Evolutionary conservation across 2,888 invertebrate species (phyloP).

Genomic region (Laspeyria flexula): DNA sequence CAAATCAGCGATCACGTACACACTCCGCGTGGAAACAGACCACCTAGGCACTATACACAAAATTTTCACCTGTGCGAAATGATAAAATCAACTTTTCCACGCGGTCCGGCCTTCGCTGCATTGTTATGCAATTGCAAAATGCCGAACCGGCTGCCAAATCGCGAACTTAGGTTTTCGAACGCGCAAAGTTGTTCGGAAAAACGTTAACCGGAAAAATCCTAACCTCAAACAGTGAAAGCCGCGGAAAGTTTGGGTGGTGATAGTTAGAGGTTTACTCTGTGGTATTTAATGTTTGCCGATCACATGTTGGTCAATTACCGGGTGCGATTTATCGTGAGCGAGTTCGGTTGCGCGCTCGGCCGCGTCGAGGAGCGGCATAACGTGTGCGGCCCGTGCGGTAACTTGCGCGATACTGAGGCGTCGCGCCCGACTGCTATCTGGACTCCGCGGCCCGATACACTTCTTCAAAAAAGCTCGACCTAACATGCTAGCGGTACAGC

Average conservation of each 20-base stretch:
- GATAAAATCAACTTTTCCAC: slow-evolving; percentile 72
- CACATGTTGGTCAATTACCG: slow-evolving; percentile 67
- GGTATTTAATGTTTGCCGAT: slow-evolving; percentile 63
- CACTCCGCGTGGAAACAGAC: slow-evolving; percentile 57
- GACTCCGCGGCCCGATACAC: slow-evolving; percentile 60
- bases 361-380: slow-evolving; percentile 55
- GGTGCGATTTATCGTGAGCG: slow-evolving; percentile 69
- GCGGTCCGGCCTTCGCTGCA: slow-evolving; percentile 75
- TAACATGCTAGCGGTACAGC: slow-evolving; percentile 50
- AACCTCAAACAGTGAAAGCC: slow-evolving; percentile 65
- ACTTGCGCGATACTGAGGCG: slow-evolving; percentile 76
- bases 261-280: slow-evolving; percentile 57
- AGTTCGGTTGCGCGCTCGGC: slow-evolving; percentile 60
- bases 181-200: slow-evolving; percentile 61
- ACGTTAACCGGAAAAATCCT: slow-evolving; percentile 63
- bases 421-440: slow-evolving; percentile 56
- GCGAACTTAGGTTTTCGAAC: slow-evolving; percentile 61
- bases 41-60: slow-evolving; percentile 50
- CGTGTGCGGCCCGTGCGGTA: slow-evolving; percentile 65
- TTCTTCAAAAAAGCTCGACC: slow-evolving; percentile 66
- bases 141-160: slow-evolving; percentile 64
- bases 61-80: slow-evolving; percentile 66
- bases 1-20: slow-evolving; percentile 63
- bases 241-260: slow-evolving; percentile 38
- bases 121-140: slow-evolving; percentile 80